Conservation (phyloP, 2,113 vertebrate genomes). For the Platysteira castanea region DNA sequence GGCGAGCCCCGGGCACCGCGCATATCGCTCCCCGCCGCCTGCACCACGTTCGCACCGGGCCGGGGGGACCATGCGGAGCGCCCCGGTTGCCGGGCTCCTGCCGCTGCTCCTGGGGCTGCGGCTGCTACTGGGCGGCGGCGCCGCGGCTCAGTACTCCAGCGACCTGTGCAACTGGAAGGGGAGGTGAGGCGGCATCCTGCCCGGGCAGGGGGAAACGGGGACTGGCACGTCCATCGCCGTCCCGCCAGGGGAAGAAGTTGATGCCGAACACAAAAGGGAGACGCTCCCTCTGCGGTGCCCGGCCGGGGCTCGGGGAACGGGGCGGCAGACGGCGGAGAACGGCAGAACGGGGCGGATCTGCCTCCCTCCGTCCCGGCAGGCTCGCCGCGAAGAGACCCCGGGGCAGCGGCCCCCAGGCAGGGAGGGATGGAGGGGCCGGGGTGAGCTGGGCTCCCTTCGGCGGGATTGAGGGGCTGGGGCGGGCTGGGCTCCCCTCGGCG, state of each 20-base stretch:
- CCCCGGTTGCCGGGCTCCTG: constrained; percentile 45
- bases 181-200: constrained; percentile 78
- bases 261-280: background rate
- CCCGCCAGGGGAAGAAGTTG: background rate
- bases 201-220: background rate
- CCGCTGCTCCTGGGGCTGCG: constrained; percentile 72
- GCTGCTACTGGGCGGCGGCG: constrained; percentile 74
- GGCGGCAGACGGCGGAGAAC: background rate
- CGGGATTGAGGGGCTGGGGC: background rate
- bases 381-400: background rate
- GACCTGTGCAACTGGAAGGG: constrained; percentile 97
- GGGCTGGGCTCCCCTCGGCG: background rate
- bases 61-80: constrained; percentile 58
- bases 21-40: background rate
- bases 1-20: background rate
- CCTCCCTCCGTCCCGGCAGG: background rate
- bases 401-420: background rate
- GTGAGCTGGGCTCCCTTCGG: background rate
- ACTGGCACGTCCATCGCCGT: background rate
- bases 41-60: background rate
- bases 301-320: background rate
- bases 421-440: background rate
- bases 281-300: background rate
- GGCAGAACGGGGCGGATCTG: too few species aligned
- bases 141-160: constrained; percentile 87